A percentile compares a stretch with the other conserved stretches of the same genome.
Evolutionary conservation across 2,888 invertebrate species (phyloP).

Genomic region (Galeruca laticollis): DNA sequence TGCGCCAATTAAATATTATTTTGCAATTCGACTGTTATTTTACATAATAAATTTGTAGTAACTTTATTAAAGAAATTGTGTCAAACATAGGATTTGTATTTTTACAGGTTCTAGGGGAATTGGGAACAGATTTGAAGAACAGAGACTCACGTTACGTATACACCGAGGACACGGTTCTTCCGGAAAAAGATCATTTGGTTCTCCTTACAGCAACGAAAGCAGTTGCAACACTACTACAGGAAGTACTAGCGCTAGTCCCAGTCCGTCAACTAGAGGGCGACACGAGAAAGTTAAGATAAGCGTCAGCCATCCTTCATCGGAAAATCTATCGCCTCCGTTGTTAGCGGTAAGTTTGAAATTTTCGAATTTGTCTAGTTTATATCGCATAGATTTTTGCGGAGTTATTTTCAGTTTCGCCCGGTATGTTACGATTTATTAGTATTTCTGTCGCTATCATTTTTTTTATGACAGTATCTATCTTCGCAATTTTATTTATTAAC

Average conservation of each 20-base stretch:
- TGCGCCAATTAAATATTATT: neutral
- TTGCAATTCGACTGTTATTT: too few relatives aligned
- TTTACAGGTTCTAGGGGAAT: conserved; percentile 73
- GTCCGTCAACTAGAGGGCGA: conserved; percentile 71
- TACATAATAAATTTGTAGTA: too few relatives aligned
- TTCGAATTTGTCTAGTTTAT: neutral
- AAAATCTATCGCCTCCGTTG: conserved; percentile 68
- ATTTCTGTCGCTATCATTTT: too few relatives aligned
- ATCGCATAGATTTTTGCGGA: too few relatives aligned
- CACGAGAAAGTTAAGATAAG: conserved; percentile 89
- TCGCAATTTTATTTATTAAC: too few relatives aligned
- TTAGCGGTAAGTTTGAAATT: conserved; percentile 52
- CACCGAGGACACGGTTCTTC: conserved; percentile 86
- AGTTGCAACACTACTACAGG: conserved; percentile 79
- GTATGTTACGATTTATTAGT: too few relatives aligned
- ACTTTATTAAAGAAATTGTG: too few relatives aligned
- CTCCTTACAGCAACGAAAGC: conserved; percentile 77
- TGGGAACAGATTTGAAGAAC: conserved; percentile 87
- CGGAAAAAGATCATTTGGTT: conserved; percentile 70
- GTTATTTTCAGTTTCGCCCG: too few relatives aligned
- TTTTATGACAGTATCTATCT: too few relatives aligned
- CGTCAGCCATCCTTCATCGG: conserved; percentile 86
- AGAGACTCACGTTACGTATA: conserved; percentile 90
- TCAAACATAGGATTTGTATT: too few relatives aligned
- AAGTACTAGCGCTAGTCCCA: conserved; percentile 74